Evolutionary conservation across 2,113 vertebrate species (phyloP).

Genomic region (Oryzias curvinotus): DNA sequence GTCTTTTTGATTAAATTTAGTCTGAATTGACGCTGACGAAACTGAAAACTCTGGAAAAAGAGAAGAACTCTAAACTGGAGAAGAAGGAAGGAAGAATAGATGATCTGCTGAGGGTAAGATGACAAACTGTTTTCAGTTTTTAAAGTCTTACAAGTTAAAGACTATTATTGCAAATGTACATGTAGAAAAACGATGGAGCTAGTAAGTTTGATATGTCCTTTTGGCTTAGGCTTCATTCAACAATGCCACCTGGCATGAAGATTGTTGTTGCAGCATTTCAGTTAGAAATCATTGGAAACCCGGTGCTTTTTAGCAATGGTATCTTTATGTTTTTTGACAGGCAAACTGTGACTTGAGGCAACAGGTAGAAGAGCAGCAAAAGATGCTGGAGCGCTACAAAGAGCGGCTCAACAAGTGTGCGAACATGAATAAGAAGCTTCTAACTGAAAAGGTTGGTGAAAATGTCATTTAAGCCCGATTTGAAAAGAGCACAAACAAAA

Average conservation of each 20-base stretch:
- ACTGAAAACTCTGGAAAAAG: constrained; percentile 91
- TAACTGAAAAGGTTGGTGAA: constrained; percentile 90
- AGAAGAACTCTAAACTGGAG: constrained; percentile 94
- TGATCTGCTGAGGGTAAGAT: constrained; percentile 90
- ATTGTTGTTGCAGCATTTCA: too few relatives aligned
- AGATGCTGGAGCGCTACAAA: constrained; percentile 94
- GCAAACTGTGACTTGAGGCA: constrained; percentile 92
- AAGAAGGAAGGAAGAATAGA: constrained; percentile 97
- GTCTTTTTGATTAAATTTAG: constrained; percentile 67
- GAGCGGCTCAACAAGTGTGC: constrained; percentile 95
- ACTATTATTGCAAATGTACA: background rate
- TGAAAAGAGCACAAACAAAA: too few relatives aligned
- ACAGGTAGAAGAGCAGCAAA: constrained; percentile 94
- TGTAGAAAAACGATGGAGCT: too few relatives aligned
- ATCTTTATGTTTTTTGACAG: constrained; percentile 57
- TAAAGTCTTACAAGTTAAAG: background rate
- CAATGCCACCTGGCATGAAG: too few relatives aligned
- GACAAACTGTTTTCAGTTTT: background rate
- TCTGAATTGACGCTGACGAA: constrained; percentile 95
- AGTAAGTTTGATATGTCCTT: too few relatives aligned
- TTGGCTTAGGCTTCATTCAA: too few relatives aligned
- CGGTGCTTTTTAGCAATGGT: background rate
- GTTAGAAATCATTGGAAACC: background rate
- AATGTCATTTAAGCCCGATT: background rate
- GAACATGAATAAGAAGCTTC: constrained; percentile 95